Evolutionary conservation across 2,888 invertebrate species (phyloP).

Genomic region (Drosophila lutescens): DNA sequence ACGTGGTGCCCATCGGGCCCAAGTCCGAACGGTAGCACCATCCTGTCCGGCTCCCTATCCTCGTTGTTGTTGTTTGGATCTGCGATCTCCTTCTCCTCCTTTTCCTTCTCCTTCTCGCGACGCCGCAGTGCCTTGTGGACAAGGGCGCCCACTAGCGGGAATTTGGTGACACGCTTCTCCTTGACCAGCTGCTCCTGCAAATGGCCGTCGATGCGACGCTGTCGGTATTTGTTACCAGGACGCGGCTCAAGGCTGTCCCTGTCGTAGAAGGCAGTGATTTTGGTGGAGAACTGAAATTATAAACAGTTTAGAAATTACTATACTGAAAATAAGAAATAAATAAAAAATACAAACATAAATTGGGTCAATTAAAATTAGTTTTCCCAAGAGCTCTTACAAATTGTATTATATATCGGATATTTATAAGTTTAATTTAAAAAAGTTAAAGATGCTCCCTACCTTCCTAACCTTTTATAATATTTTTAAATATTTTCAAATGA

Average conservation of each 20-base stretch:
- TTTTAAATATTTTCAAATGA: background rate
- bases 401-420: no score
- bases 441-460: background rate
- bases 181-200: constrained; percentile 60
- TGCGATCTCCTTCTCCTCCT: background rate
- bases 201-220: constrained; percentile 22
- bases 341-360: background rate
- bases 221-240: constrained; percentile 57
- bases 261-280: constrained; percentile 59
- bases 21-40: constrained; percentile 84
- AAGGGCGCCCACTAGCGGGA: constrained; percentile 62
- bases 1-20: constrained; percentile 82
- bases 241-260: constrained; percentile 32
- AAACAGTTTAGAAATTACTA: background rate
- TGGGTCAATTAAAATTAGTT: no score
- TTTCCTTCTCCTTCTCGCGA: constrained; percentile 36
- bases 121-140: constrained; percentile 54
- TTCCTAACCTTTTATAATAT: background rate
- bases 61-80: constrained; percentile 10
- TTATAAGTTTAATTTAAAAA: no score
- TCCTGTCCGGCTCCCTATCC: constrained; percentile 38
- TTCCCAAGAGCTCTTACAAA: no score
- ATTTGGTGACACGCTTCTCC: constrained; percentile 56
- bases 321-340: background rate
- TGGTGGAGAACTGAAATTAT: constrained; percentile 54